Base-by-base conservation (phyloP, 2,797 vertebrate genomes). In the Phaenicophaeus curvirostris region DNA sequence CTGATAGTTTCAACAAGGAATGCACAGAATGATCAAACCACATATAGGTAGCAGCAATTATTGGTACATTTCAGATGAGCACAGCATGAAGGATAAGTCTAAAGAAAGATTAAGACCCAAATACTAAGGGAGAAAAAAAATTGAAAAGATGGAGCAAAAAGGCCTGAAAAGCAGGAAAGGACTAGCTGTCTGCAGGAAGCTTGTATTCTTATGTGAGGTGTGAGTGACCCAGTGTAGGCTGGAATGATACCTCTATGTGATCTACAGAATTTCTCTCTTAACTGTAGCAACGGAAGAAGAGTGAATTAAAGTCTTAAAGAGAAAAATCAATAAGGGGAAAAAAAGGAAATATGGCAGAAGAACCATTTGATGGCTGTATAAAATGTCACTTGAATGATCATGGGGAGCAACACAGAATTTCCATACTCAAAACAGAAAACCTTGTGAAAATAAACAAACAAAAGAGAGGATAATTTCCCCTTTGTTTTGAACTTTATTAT, bases 261-360 rank as follows among this genome's bases (percentile, higher is more conserved):
- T 96, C 96, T 95, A 77, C 93, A 92, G 97, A 97, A 97, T 98
- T 95, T 97, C 94, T 96, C 96, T 97, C 96, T 97, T 94, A 96
- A 96, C 95, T 96, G 85, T 79, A 95, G 94, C 96, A 96, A 96
- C 93, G 91, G 92, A 95, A 95, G 96, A 97, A 97, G 89, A 97
- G 95, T 95, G 96, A 98, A 98, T 97, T 98, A 98, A 97, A 97
- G 97, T 97, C 97, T 98, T 97, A 97, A 97, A 96, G 96, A 96
- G 95, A 96, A 97, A 97, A 98, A 98, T 97, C 97, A 97, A 98
- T 98, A 97, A 88, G 87, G 9, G 81, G 87, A 79, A 46, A 93
- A 96, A 85, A 88, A 61, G 66, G 96, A 96, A 96, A 95, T 90
- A 96, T 87, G 69, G 73, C 71, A 93, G 90, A 94, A 94, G 80